These are phyloP conservation scores for Asteroscopus sphinx DNA, from an alignment of 2,888 invertebrate species.

Conservation along the genomic window DNA sequence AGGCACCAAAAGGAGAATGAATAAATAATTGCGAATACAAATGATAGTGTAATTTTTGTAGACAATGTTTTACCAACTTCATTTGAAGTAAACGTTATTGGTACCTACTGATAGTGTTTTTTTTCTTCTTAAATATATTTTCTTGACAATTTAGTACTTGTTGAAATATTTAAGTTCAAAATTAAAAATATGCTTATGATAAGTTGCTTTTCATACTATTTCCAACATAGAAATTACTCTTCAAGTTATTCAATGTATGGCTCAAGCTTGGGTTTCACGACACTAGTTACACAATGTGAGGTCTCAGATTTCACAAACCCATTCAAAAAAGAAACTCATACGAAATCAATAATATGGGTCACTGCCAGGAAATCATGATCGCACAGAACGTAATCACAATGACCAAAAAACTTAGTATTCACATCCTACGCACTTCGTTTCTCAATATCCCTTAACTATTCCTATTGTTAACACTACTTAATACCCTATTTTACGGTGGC, in stretches of 20 bases:
- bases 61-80: no score
- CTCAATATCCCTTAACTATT: constrained; percentile 41
- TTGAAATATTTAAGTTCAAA: no score
- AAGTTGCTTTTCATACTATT: no score
- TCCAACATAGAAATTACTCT: no score
- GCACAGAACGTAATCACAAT: constrained; percentile 27
- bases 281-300: background rate
- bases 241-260: background rate
- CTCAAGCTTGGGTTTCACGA: background rate
- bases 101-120: no score
- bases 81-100: no score
- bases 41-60: no score
- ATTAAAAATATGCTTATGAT: no score
- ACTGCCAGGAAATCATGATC: constrained; percentile 46
- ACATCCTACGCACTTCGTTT: constrained; percentile 16
- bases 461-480: constrained; percentile 20
- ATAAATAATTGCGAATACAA: no score
- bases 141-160: no score
- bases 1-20: no score
- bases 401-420: constrained; percentile 42
- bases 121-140: no score
- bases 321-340: constrained; percentile 2
- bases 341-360: constrained; percentile 32
- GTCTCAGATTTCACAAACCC: constrained; percentile 1
- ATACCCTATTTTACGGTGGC: constrained; percentile 21